Base-by-base conservation (phyloP, 1,140 invertebrate genomes). In the Goniozus legneri region DNA sequence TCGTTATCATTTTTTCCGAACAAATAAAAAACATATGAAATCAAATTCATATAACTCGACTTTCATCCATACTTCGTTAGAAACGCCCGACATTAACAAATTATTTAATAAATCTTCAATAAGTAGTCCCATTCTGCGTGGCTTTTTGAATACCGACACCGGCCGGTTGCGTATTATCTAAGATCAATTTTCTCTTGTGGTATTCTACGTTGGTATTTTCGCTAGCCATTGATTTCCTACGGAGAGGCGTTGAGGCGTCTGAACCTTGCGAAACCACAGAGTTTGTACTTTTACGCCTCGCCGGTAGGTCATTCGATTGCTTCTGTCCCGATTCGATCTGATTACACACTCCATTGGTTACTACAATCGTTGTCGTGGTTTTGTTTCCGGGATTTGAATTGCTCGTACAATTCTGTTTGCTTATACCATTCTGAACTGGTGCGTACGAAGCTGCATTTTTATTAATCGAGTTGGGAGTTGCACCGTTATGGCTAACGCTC, bases 271-370 rank as follows among this genome's bases (percentile, higher is more conserved):
- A 46, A 38, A 59, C 54, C 19, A 64, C 50, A 2, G 61, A 65
- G 45, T 63, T 67, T 36, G 65, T 65, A 54, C 70, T 74, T 50
- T 71, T 73, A 22, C 69, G 65, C 36, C 69, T 51, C 8, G 53
- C 57, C n/a, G 62, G 59, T 32, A 52, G 6, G 8, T 72, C 64
- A 6, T 14, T 45, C 38, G 43, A 32, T 38, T 59, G 53, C 14
- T 49, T 52, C 10, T 54, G 18, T 10, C n/a, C 15, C 1, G n/a
- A 19, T 15, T 58, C 59, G 19, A 54, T 65, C 14, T 54, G 41
- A 44, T 45, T 45, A 15, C 31, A 36, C 8, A 44, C 42, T 19
- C 38, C 42, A 14, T 52, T 56, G 7, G 40, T 21, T 3, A 33
- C 33, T 8, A 31, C n/a, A 24, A 33, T 39, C 7, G 7, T 19